Evolutionary conservation across 2,797 vertebrate genomes (phyloP), one percentile per base, ranked within the genome.

Genomic region (Microctenopoma lineatum): DNA sequence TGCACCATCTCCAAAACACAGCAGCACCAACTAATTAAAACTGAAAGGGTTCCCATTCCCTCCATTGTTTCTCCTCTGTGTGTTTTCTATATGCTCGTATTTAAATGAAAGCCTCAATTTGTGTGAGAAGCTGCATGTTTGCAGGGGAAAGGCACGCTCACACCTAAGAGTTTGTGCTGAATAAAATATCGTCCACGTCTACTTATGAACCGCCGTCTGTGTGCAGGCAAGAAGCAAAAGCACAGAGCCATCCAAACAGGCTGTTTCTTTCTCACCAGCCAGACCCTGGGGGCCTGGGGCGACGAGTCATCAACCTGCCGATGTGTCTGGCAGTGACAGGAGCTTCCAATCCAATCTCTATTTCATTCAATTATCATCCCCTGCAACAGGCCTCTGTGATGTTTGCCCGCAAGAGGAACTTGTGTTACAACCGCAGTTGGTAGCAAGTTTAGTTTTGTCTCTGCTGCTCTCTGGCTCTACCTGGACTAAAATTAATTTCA

Each of bases 11-110:
- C 89, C 84, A 85, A 87, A 90, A 90, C 86, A 80, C 85, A 84
- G 90, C 85, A 80, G 87, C 69, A 74, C 85, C 46, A 76, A 91
- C 90, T 92, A 92, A 93, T 93, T 93, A 92, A 92, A 92, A 89
- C 74, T 75, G 87, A 93, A 90, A 88, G 82, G 64, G 63, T 86
- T 92, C 86, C 80, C 64, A 72, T 80, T 84, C 77, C 61, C 63
- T 70, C 51, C 75, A 89, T 89, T 87, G 84, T 83, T 82, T 83
- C 74, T 83, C 77, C 56, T 53, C 58, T 21, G 64, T 66, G 45
- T 82, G 59, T 56, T 50, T 63, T 48, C 2, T 34, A 8, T 59
- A 55, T 32, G 62, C 63, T 80, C 52, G 26, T 57, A 26, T 61
- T 81, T 57, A 62, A 62, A 72, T 70, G 66, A 80, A 81, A 70